Conservation (phyloP, 2,113 vertebrate genomes). For the Dermatemys mawii region DNA sequence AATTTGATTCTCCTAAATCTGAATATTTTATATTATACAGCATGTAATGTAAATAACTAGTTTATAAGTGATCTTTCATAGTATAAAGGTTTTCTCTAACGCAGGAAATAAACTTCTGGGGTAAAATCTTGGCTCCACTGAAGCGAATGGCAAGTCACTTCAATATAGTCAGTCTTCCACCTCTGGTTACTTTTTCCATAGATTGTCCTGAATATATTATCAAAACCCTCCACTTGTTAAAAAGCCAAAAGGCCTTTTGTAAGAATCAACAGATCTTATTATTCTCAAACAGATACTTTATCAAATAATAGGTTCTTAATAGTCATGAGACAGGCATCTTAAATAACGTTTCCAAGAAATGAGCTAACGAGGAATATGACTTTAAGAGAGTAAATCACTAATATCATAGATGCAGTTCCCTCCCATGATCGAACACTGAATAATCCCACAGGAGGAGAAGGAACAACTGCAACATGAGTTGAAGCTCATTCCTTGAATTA, state of each 20-base stretch:
- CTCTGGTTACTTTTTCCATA: not conserved
- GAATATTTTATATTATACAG: not conserved
- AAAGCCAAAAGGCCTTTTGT: not conserved
- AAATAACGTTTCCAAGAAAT: constrained; percentile 58
- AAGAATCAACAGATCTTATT: constrained; percentile 20
- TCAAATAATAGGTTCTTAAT: constrained; percentile 54
- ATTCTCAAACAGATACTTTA: constrained; percentile 3
- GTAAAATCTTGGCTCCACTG: not conserved
- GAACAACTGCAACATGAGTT: constrained; percentile 42
- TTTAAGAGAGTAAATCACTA: constrained; percentile 48
- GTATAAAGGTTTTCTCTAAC: not conserved
- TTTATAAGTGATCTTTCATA: not conserved
- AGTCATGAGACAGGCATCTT: constrained; percentile 56
- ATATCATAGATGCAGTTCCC: constrained; percentile 23
- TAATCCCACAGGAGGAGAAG: constrained; percentile 59
- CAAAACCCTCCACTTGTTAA: not conserved
- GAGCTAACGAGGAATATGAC: constrained; percentile 43
- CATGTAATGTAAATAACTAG: not conserved
- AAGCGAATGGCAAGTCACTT: not conserved
- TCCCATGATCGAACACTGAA: constrained; percentile 41
- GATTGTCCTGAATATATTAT: not conserved
- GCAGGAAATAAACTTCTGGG: not conserved
- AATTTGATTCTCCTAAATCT: not conserved
- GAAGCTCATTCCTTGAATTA: constrained; percentile 62
- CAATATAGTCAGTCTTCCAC: not conserved